Base-by-base conservation (phyloP, 2,797 vertebrate genomes). In the Nannoperca obscura region DNA sequence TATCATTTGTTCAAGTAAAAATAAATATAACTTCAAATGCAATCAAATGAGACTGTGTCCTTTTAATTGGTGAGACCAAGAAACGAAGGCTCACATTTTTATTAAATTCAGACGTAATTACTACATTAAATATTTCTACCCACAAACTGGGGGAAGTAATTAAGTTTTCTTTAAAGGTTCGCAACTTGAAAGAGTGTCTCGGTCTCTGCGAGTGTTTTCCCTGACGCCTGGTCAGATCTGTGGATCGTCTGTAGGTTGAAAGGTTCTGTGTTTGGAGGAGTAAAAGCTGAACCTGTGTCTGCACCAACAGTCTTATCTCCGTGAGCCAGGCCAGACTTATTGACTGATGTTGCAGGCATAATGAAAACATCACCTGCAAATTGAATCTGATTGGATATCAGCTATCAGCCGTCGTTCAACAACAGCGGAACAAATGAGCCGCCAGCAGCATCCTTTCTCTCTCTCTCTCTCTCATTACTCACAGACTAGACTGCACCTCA, bases 381-480 rank as follows among this genome's bases (percentile, higher is more conserved):
- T 88, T 87, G 66, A 86, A 86, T 83, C 82, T 89, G 82, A 93
- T 88, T 91, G 86, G 84, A 83, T 89, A 91, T 86, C 86, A 86
- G 76, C 76, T 88, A 79, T 92, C 88, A 75, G 79, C 80, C 53
- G 62, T 57, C 42, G 60, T 87, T 89, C 59, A 83, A 75, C 80
- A 84, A 78, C 84, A 80, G 77, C 78, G 50, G 24, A 70, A 77
- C 54, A 86, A 86, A 86, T 76, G 63, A 85, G 79, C 74, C 38
- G 20, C 76, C 72, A 57, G 78, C 82, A 68, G 53, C 46, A 1
- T 59, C 50, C 32, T 69, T n/a, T 67, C 40, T 60, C 57, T 34
- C 71, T 32, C 57, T 34, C 71, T 27, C 30, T 36, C 50, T 63
- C 66, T 78, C 83, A 68, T 80, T 83, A 77, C 80, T 84, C 81